Percentiles rank a stretch among this genome's conserved stretches.
Conservation (phyloP, 2,888 invertebrate genomes). For the Lottia gigantea region DNA sequence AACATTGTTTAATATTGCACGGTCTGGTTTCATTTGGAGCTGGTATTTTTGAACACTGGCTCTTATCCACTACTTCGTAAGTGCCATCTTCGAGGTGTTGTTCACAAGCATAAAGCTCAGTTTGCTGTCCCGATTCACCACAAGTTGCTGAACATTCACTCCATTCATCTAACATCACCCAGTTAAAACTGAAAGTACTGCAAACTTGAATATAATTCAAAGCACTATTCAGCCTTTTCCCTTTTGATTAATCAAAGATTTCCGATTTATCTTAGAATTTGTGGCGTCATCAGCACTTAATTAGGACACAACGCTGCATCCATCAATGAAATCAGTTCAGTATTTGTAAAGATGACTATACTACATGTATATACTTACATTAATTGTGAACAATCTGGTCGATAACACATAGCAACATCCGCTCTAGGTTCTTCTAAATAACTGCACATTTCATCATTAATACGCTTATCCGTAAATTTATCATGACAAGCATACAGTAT, state of each 20-base stretch:
- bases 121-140: constrained; percentile 38
- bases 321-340: no score
- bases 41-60: constrained; percentile 29
- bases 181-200: constrained; percentile 40
- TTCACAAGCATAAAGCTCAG: constrained; percentile 35
- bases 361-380: constrained; percentile 28
- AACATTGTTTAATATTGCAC: constrained; percentile 39
- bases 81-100: constrained; percentile 16
- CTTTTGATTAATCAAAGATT: no score
- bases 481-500: constrained; percentile 47
- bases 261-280: no score
- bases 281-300: no score
- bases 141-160: constrained; percentile 45
- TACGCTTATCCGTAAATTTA: constrained; percentile 35
- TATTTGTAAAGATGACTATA: no score
- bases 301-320: no score
- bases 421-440: constrained; percentile 33
- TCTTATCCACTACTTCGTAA: constrained; percentile 19
- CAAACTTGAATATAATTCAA: background rate
- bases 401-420: constrained; percentile 41
- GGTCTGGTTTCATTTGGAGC: constrained; percentile 26
- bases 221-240: background rate
- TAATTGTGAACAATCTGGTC: constrained; percentile 38
- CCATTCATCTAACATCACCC: constrained; percentile 45
- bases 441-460: constrained; percentile 40